A percentile compares a stretch with the other conserved stretches of the same genome.
Evolutionary conservation across 2,888 invertebrate genomes (phyloP).

Genomic region (Stictocephala bisonia): DNA sequence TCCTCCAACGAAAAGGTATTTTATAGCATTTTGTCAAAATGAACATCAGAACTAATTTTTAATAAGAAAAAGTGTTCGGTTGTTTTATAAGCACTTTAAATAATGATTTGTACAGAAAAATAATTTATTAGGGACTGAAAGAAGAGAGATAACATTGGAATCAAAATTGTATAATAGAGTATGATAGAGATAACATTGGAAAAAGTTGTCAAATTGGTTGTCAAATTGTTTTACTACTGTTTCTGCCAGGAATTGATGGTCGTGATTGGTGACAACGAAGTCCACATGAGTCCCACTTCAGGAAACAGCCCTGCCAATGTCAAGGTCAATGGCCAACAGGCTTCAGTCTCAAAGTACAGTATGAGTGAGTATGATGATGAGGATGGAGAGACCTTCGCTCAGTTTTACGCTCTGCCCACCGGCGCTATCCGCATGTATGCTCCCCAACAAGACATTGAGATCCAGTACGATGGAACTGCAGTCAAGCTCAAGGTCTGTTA

Average conservation of each 20-base stretch:
- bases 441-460: slow-evolving; percentile 65
- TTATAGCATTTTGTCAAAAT: too few relatives aligned
- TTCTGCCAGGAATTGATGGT: slow-evolving; percentile 65
- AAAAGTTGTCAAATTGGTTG: too few relatives aligned
- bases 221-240: too few relatives aligned
- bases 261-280: slow-evolving; percentile 65
- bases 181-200: too few relatives aligned
- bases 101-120: too few relatives aligned
- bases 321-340: slow-evolving; percentile 60
- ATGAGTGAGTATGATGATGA: slow-evolving; percentile 65
- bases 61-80: too few relatives aligned
- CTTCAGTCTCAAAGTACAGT: slow-evolving; percentile 61
- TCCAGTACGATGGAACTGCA: slow-evolving; percentile 67
- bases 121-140: too few relatives aligned
- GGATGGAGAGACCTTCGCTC: slow-evolving; percentile 62
- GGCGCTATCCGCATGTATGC: slow-evolving; percentile 69
- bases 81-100: too few relatives aligned
- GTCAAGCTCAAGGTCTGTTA: slow-evolving; percentile 66
- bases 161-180: too few relatives aligned
- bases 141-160: too few relatives aligned
- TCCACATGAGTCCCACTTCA: slow-evolving; percentile 60
- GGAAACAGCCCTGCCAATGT: slow-evolving; percentile 58
- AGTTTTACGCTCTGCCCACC: slow-evolving; percentile 66
- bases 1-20: slow-evolving; percentile 43
- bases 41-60: too few relatives aligned